phyloP scores from a whole-genome alignment of 2,113 vertebrate genomes.

The Poecilia latipinna region DNA sequence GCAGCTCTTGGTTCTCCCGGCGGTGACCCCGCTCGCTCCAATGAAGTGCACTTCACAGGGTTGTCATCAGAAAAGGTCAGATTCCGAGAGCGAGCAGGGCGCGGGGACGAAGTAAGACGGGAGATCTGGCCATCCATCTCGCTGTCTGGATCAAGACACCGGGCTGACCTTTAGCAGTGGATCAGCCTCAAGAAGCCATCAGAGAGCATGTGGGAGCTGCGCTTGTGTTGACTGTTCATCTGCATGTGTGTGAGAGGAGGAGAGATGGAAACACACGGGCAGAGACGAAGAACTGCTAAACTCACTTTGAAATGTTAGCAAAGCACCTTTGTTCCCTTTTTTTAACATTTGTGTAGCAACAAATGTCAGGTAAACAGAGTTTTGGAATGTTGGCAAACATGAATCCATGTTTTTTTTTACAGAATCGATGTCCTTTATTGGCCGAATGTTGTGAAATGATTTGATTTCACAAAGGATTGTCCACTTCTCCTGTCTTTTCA shows the following conservation, averaged over 20 bases:
- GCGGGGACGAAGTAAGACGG: slow-evolving; percentile 35
- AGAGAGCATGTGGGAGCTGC: slow-evolving; percentile 28
- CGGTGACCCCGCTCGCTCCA: slow-evolving; percentile 45
- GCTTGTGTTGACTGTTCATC: slow-evolving; percentile 4
- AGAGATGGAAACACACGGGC: not conserved
- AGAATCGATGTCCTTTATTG: not conserved
- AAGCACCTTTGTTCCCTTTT: not conserved
- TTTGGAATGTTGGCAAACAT: no score
- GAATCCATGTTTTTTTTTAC: not conserved
- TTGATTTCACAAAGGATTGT: no score
- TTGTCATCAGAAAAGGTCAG: slow-evolving; percentile 60
- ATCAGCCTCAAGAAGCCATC: slow-evolving; percentile 53
- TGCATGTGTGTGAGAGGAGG: slow-evolving; percentile 2
- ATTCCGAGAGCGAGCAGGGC: slow-evolving; percentile 28
- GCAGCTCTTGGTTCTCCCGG: slow-evolving; percentile 55
- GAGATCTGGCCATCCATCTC: slow-evolving; percentile 47
- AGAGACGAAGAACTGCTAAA: no score
- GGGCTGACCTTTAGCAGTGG: slow-evolving; percentile 55
- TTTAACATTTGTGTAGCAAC: not conserved
- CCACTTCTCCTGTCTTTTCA: no score
- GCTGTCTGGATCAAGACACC: slow-evolving; percentile 46
- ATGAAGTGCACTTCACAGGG: slow-evolving; percentile 59
- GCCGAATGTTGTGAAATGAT: no score
- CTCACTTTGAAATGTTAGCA: no score
- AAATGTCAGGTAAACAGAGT: not conserved